A percentile compares a stretch with the other conserved stretches of the same genome.
These are phyloP conservation scores for Erythrocebus patas DNA, from an alignment of 2,113 vertebrate species.

Conservation along the genomic window DNA sequence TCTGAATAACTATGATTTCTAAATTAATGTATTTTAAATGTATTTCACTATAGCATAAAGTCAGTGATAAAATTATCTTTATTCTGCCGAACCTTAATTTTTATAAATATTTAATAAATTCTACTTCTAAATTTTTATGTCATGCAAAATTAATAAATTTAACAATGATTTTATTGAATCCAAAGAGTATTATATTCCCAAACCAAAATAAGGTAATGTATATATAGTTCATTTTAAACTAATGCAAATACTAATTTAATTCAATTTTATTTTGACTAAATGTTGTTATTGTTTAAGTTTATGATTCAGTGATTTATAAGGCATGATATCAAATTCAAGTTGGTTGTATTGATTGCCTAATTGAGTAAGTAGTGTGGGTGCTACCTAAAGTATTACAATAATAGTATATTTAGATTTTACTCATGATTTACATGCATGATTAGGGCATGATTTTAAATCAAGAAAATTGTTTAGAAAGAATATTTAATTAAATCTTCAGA, in stretches of 20 bases:
- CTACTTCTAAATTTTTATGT: neutral
- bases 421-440: neutral
- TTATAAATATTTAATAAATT: conserved; percentile 21
- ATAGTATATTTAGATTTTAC: neutral
- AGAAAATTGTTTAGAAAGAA: neutral
- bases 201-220: conserved; percentile 31
- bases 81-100: neutral
- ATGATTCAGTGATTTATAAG: conserved; percentile 77
- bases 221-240: conserved; percentile 65
- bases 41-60: neutral
- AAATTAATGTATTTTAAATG: neutral
- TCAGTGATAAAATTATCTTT: neutral
- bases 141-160: neutral
- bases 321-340: conserved; percentile 69
- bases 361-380: neutral
- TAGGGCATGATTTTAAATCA: neutral
- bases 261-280: conserved; percentile 60
- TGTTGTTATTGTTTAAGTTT: conserved; percentile 78
- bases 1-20: neutral
- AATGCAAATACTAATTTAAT: conserved; percentile 66
- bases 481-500: neutral
- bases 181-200: neutral
- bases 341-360: conserved; percentile 68
- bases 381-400: neutral
- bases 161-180: neutral